Evolutionary conservation across 2,113 vertebrate genomes (phyloP).

Genomic region (Cyphomyrus plagiostoma): DNA sequence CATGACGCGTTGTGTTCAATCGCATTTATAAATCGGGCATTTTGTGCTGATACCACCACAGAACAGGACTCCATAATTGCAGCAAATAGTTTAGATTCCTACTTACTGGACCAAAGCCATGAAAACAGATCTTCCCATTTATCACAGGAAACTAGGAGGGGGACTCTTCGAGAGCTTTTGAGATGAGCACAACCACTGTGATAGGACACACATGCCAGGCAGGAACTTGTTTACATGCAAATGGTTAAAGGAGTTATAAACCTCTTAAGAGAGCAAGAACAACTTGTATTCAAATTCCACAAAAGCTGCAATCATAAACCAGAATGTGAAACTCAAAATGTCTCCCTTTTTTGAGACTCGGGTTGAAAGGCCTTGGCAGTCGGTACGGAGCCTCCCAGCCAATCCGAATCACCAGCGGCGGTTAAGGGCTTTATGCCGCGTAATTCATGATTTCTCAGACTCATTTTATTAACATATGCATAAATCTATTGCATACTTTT

Average conservation of each 20-base stretch:
- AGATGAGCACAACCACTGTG: not conserved
- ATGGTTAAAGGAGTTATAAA: not conserved
- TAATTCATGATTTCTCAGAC: not conserved
- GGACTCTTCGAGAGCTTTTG: not conserved
- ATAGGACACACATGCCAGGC: not conserved
- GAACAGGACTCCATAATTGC: not conserved
- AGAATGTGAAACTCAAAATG: not conserved
- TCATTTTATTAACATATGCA: constrained; percentile 1
- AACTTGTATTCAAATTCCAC: not conserved
- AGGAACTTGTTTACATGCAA: not conserved
- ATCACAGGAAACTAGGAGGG: constrained; percentile 34
- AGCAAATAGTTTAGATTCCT: constrained; percentile 5
- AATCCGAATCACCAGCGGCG: not conserved
- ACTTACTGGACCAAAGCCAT: constrained; percentile 2
- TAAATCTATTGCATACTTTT: constrained; percentile 14
- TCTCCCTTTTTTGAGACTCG: not conserved
- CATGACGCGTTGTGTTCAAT: not conserved
- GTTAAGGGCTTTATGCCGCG: not conserved
- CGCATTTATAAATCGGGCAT: not conserved
- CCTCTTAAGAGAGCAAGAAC: not conserved
- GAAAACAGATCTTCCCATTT: constrained; percentile 3
- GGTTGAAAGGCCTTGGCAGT: not conserved
- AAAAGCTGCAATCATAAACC: not conserved
- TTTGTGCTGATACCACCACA: not conserved
- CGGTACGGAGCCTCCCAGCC: not conserved